Conservation (phyloP, 2,113 vertebrate species). For the Marmota flaviventris region DNA sequence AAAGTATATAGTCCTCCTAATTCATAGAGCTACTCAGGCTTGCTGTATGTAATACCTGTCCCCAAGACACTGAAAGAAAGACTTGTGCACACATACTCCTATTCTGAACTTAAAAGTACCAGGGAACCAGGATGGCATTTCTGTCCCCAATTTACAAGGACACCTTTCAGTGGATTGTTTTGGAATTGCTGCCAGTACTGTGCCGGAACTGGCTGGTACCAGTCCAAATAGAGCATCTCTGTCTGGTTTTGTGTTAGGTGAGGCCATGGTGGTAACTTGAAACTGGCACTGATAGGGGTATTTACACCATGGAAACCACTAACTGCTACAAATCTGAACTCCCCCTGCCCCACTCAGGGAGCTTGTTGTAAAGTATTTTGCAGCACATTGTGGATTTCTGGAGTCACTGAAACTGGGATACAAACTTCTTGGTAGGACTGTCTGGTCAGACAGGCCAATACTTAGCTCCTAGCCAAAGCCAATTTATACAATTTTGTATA, state of each 20-base stretch:
- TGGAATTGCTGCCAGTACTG: background rate
- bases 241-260: background rate
- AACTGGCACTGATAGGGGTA: background rate
- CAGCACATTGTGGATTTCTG: background rate
- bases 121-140: background rate
- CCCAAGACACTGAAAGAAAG: background rate
- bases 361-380: slow-evolving; percentile 17
- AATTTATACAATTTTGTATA: too few relatives aligned
- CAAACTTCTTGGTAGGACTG: background rate
- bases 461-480: background rate
- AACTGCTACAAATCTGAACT: background rate
- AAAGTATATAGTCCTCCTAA: background rate
- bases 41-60: background rate
- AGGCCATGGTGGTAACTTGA: background rate
- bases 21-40: background rate
- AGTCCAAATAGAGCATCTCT: background rate
- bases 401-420: background rate
- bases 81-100: too few relatives aligned
- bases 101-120: background rate
- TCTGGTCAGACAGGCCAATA: background rate
- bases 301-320: background rate
- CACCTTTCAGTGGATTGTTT: background rate
- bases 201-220: background rate
- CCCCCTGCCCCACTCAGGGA: background rate
- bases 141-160: background rate